A percentile compares a stretch with the other conserved stretches of the same genome.
Evolutionary conservation across 2,113 vertebrate species (phyloP).

Genomic region (Elachura formosa): DNA sequence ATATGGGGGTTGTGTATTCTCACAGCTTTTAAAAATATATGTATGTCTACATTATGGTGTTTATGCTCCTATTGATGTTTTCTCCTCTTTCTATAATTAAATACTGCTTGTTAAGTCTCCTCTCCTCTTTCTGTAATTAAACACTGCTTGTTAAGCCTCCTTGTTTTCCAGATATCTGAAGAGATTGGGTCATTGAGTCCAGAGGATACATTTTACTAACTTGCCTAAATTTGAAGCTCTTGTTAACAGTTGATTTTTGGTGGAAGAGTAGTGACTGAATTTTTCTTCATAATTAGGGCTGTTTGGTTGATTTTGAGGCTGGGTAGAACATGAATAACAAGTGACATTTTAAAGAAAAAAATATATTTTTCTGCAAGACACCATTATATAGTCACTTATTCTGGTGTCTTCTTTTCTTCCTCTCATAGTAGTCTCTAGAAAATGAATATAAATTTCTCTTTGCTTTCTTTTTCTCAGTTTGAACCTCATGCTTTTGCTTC

Average conservation of each 20-base stretch:
- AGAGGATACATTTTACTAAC: background rate
- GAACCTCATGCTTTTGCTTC: background rate
- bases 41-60: fast-evolving
- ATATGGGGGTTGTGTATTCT: fast-evolving
- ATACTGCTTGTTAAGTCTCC: background rate
- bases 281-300: background rate
- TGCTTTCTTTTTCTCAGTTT: background rate
- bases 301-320: background rate
- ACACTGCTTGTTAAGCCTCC: background rate
- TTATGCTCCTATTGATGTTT: background rate
- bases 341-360: background rate
- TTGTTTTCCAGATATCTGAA: background rate
- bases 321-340: background rate
- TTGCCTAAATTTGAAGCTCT: background rate
- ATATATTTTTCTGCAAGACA: background rate
- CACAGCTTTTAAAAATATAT: fast-evolving
- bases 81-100: background rate
- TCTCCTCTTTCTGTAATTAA: background rate
- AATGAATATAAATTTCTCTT: background rate
- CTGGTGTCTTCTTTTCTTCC: background rate
- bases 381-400: background rate
- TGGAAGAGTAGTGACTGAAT: background rate
- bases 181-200: background rate
- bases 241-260: background rate
- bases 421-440: background rate